Evolutionary conservation across 2,888 invertebrate species (phyloP).

Genomic region (Acanthococcus lagerstroemiae): DNA sequence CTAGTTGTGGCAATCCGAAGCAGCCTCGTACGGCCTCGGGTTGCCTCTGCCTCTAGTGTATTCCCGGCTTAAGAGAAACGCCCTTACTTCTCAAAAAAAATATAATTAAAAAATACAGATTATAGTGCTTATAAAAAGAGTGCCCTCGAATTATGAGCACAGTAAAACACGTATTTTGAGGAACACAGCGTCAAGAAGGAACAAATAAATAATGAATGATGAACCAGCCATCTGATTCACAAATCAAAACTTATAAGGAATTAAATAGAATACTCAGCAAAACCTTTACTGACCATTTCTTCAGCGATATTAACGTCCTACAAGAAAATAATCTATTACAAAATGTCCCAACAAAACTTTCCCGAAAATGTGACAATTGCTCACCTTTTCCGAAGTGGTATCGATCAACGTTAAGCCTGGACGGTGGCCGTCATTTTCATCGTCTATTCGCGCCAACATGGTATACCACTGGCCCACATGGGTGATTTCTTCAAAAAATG

Average conservation of each 20-base stretch:
- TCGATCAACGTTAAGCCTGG: constrained; percentile 12
- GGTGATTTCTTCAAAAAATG: constrained; percentile 1
- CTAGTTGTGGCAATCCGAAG: no score
- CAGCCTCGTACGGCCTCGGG: no score
- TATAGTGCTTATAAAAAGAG: no score
- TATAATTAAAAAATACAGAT: no score
- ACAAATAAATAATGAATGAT: neutral
- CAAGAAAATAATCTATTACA: neutral
- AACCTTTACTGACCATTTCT: constrained; percentile 1
- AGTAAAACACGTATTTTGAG: no score
- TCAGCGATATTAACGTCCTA: constrained; percentile 12
- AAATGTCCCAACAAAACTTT: neutral
- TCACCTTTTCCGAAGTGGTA: neutral
- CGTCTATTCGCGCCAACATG: constrained; percentile 5
- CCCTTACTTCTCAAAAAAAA: no score
- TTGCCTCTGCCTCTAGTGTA: no score
- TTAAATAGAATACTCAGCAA: neutral
- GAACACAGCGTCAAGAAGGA: neutral
- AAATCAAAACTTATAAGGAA: no score
- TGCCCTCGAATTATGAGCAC: no score
- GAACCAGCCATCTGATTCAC: no score
- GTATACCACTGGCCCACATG: constrained; percentile 5
- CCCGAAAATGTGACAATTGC: neutral
- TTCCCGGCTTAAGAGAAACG: no score
- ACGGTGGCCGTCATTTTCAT: neutral